Evolutionary conservation across 2,797 vertebrate genomes (phyloP).

Genomic region (Pipistrellus kuhlii): DNA sequence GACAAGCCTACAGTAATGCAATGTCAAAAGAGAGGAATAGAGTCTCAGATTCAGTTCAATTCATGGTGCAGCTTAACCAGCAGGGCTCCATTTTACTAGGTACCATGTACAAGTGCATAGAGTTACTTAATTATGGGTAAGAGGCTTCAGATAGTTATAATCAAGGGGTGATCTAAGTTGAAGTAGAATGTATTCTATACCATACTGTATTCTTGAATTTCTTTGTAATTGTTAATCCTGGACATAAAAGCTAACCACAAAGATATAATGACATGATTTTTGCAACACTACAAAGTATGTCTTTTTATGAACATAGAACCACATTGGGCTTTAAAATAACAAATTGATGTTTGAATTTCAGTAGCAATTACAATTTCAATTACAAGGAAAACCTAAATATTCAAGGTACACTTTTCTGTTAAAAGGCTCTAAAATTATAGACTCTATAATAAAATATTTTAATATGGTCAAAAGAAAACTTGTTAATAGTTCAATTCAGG

Average conservation of each 20-base stretch:
- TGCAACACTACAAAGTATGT: not conserved
- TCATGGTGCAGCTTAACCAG: constrained; percentile 53
- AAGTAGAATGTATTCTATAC: not conserved
- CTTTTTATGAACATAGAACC: not conserved
- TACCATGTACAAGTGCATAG: not conserved
- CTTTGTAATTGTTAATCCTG: not conserved
- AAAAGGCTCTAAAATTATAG: not conserved
- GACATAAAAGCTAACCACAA: not conserved
- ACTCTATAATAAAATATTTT: constrained; percentile 15
- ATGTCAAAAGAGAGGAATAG: not conserved
- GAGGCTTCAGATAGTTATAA: constrained; percentile 57
- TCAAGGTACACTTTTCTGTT: not conserved
- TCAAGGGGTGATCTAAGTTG: not conserved
- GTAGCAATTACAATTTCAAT: not conserved
- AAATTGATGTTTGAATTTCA: constrained; percentile 32
- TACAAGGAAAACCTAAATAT: constrained; percentile 37
- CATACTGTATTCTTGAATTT: not conserved
- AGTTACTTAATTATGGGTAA: constrained; percentile 10
- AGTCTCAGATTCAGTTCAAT: not conserved
- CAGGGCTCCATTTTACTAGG: not conserved
- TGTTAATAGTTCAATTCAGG: not conserved
- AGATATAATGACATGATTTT: not conserved
- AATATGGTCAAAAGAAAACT: not conserved
- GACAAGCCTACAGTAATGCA: constrained; percentile 22
- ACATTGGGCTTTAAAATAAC: not conserved